Conservation (phyloP, 2,113 vertebrate species). For the Phalacrocorax carbo region DNA sequence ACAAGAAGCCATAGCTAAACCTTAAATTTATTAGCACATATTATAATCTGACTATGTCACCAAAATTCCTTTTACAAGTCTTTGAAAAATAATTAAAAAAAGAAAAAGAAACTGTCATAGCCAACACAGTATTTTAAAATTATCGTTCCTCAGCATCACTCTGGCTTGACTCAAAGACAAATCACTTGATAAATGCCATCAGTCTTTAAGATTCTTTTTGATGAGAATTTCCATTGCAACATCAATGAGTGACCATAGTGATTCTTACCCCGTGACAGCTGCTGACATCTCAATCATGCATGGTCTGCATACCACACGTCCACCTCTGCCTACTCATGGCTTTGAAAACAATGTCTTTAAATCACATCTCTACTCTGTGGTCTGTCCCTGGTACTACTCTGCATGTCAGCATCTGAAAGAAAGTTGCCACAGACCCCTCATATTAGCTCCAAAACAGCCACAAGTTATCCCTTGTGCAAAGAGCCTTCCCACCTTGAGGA, state of each 20-base stretch:
- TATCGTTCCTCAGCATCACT: not conserved
- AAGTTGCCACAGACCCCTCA: not conserved
- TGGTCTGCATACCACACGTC: not conserved
- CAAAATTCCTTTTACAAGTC: not conserved
- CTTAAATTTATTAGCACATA: not conserved
- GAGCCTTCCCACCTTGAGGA: not conserved
- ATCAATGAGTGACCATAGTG: not conserved
- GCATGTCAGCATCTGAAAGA: not conserved
- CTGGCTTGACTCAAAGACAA: not conserved
- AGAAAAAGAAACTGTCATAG: not conserved
- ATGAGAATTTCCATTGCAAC: not conserved
- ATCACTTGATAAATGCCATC: rapidly evolving
- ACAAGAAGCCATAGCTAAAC: not conserved
- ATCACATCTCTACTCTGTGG: not conserved
- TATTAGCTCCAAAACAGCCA: not conserved
- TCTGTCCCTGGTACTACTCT: not conserved
- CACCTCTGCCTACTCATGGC: not conserved
- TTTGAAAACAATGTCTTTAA: not conserved
- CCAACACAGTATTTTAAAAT: not conserved
- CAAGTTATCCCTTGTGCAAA: not conserved
- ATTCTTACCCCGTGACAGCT: not conserved
- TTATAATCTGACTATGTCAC: not conserved
- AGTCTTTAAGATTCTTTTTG: not conserved
- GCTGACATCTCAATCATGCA: not conserved
- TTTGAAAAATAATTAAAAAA: not conserved